A percentile compares a stretch with the other conserved stretches of the same genome.
These are phyloP conservation scores for Acanthurus tractus DNA, from an alignment of 2,797 vertebrate genomes.

Conservation along the genomic window DNA sequence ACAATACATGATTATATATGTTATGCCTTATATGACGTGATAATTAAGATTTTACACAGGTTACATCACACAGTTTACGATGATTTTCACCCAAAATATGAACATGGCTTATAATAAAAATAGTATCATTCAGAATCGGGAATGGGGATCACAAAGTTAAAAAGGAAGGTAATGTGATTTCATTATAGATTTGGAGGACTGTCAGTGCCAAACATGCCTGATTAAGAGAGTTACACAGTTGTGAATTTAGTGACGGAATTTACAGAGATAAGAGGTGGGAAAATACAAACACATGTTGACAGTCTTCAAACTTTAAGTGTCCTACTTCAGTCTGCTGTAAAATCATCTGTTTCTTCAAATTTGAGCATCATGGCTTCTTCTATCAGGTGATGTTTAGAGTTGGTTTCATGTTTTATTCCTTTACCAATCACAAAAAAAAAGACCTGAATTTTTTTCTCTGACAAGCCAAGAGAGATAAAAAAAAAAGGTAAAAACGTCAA, in stretches of 20 bases:
- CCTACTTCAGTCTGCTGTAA: background rate
- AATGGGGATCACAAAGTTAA: no score
- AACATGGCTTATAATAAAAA: no score
- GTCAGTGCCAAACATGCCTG: background rate
- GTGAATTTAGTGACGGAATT: background rate
- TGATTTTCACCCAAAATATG: no score
- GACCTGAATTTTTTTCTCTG: constrained; percentile 12
- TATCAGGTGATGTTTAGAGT: background rate
- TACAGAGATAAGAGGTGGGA: background rate
- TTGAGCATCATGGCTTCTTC: background rate
- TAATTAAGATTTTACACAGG: no score
- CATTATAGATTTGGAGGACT: no score
- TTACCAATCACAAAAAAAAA: constrained; percentile 43
- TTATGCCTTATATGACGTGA: no score
- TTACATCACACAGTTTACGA: no score
- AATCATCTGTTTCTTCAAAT: background rate
- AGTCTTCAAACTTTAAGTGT: background rate
- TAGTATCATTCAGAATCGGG: no score
- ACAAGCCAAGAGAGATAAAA: constrained; percentile 21
- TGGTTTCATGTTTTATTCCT: background rate
- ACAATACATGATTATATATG: no score
- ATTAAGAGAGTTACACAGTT: background rate
- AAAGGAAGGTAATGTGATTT: no score
- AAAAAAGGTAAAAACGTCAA: constrained; percentile 23
- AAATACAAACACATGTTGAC: background rate